Percentiles rank a stretch among this genome's conserved stretches.
These are phyloP conservation scores for Masticophis lateralis DNA, from an alignment of 2,797 vertebrate species.

Conservation along the genomic window DNA sequence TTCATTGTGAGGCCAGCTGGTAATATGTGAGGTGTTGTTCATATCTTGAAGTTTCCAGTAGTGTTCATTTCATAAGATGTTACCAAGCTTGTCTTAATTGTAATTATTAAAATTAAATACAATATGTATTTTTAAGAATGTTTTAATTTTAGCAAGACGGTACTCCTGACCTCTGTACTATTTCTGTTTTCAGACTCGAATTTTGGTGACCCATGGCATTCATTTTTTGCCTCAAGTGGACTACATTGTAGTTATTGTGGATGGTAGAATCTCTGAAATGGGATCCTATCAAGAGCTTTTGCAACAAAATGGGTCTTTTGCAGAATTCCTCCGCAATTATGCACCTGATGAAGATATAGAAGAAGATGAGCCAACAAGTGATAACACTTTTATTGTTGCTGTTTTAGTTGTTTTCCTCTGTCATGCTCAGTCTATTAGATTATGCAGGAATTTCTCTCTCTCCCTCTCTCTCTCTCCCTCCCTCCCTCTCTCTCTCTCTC, in stretches of 20 bases:
- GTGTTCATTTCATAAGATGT: not conserved
- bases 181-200: constrained; percentile 79
- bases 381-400: constrained; percentile 7
- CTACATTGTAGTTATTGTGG: constrained; percentile 86
- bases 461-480: too few relatives aligned
- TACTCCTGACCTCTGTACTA: not conserved
- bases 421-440: not conserved
- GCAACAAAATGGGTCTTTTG: constrained; percentile 84
- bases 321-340: constrained; percentile 91
- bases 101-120: not conserved
- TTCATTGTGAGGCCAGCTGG: not conserved
- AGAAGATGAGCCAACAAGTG: constrained; percentile 79
- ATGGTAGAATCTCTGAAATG: constrained; percentile 88
- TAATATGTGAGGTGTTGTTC: not conserved
- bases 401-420: not conserved
- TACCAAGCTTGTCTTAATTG: not conserved
- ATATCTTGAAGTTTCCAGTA: not conserved
- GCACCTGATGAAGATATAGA: constrained; percentile 77
- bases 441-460: not conserved
- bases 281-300: constrained; percentile 90
- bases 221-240: constrained; percentile 94
- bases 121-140: not conserved
- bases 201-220: constrained; percentile 92
- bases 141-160: not conserved
- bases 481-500: too few relatives aligned